Conservation (phyloP, 64 coral and sea anemone species). For the Astreopora myriophthalma region DNA sequence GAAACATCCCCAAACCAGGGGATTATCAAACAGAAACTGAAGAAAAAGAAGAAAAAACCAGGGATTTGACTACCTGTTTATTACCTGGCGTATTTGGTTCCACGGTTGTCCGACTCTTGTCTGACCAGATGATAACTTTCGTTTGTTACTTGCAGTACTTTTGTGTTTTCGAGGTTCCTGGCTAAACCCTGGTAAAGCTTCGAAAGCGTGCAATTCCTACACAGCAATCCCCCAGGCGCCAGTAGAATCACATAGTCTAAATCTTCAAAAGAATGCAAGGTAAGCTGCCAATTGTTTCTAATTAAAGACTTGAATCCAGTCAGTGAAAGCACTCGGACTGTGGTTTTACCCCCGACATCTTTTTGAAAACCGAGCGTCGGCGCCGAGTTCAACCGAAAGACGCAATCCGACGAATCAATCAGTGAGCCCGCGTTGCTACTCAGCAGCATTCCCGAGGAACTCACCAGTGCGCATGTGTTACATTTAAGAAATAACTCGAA, state of each 20-base stretch:
- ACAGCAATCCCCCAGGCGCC: constrained; percentile 2
- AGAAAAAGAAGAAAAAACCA: neutral
- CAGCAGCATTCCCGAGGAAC: constrained; percentile 61
- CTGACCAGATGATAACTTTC: neutral
- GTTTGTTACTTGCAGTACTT: neutral
- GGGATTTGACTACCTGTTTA: neutral
- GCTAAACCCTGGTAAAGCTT: constrained; percentile 57
- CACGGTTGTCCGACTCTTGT: neutral
- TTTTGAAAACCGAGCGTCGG: constrained; percentile 47
- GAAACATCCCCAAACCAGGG: neutral
- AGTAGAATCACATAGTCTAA: constrained; percentile 43
- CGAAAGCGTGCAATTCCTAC: constrained; percentile 60
- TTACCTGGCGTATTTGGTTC: neutral
- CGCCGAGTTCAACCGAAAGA: constrained; percentile 58
- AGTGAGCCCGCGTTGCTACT: constrained; percentile 71
- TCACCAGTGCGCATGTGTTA: constrained; percentile 64
- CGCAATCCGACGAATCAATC: constrained; percentile 73
- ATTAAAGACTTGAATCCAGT: constrained; percentile 51
- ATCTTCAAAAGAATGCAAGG: constrained; percentile 22
- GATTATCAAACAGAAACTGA: neutral
- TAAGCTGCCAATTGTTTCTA: constrained; percentile 24
- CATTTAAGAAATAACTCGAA: constrained; percentile 40
- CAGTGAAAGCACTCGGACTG: constrained; percentile 39
- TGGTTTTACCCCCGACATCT: constrained; percentile 68
- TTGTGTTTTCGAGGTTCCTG: neutral